Conservation (phyloP, 2,888 invertebrate genomes). For the Ophion ellenae region DNA sequence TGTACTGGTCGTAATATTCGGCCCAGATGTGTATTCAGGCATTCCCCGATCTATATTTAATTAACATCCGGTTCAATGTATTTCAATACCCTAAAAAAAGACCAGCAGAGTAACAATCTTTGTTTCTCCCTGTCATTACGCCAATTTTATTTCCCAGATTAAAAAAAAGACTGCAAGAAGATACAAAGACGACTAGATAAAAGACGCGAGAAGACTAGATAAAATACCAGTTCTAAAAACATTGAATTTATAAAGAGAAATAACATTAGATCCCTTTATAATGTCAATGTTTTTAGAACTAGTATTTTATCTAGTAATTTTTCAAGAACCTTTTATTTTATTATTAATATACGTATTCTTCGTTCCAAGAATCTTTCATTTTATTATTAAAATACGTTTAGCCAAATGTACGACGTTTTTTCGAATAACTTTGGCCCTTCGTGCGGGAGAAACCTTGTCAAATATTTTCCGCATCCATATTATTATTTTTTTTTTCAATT, state of each 20-base stretch:
- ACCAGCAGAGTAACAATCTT: not conserved
- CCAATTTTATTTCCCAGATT: not conserved
- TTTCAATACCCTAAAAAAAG: slow-evolving; percentile 3
- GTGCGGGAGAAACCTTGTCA: not conserved
- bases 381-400: not conserved
- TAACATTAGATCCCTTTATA: no score
- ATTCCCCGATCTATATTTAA: slow-evolving; percentile 46
- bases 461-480: not conserved
- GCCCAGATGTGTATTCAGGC: slow-evolving; percentile 62
- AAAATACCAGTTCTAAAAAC: no score
- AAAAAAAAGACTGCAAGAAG: not conserved
- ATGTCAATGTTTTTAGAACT: no score
- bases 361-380: no score
- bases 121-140: not conserved
- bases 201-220: no score
- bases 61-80: slow-evolving; percentile 26
- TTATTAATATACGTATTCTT: not conserved
- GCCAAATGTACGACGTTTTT: not conserved
- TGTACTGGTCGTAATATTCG: slow-evolving; percentile 56
- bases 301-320: no score
- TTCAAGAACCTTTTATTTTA: no score
- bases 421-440: no score
- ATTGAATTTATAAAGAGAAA: no score
- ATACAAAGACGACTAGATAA: no score
- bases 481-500: not conserved